A percentile compares a stretch with the other conserved stretches of the same genome.
phyloP scores from a whole-genome alignment of 2,888 invertebrate genomes.

The Zygothrica quintamaculata region DNA sequence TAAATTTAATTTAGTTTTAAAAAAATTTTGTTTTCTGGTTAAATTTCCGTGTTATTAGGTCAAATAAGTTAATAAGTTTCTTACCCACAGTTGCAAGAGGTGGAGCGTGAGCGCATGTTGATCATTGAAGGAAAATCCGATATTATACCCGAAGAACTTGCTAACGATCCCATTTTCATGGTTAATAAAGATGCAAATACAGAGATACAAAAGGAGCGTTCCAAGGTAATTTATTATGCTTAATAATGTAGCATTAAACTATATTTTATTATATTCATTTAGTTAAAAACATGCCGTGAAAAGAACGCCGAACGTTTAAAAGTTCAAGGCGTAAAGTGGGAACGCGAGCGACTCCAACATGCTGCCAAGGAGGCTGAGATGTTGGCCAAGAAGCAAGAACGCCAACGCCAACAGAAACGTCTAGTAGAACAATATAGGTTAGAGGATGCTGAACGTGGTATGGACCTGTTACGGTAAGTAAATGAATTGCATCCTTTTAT shows the following conservation, averaged over 20 bases:
- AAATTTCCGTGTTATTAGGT: too few species aligned
- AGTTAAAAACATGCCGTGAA: conserved; percentile 84
- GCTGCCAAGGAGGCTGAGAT: conserved; percentile 81
- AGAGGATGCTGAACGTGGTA: conserved; percentile 82
- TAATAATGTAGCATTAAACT: too few species aligned
- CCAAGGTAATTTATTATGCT: too few species aligned
- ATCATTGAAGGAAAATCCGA: conserved; percentile 87
- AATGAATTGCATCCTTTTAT: background rate
- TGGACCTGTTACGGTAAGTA: conserved; percentile 83
- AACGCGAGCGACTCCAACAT: conserved; percentile 81
- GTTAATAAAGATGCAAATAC: conserved; percentile 85
- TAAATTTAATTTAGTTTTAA: too few species aligned
- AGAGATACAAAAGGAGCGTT: conserved; percentile 85
- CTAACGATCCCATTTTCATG: conserved; percentile 87
- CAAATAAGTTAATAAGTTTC: background rate
- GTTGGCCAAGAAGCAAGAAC: conserved; percentile 68
- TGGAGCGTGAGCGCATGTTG: conserved; percentile 87
- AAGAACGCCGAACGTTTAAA: conserved; percentile 83
- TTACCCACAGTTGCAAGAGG: conserved; percentile 85
- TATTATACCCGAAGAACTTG: conserved; percentile 87
- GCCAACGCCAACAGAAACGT: conserved; percentile 69
- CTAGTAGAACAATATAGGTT: conserved; percentile 78
- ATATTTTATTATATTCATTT: background rate
- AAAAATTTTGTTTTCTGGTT: background rate
- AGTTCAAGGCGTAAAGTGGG: conserved; percentile 84